Evolutionary conservation across 2,888 invertebrate species (phyloP).

Genomic region (Pycnomerus fuliginosus): DNA sequence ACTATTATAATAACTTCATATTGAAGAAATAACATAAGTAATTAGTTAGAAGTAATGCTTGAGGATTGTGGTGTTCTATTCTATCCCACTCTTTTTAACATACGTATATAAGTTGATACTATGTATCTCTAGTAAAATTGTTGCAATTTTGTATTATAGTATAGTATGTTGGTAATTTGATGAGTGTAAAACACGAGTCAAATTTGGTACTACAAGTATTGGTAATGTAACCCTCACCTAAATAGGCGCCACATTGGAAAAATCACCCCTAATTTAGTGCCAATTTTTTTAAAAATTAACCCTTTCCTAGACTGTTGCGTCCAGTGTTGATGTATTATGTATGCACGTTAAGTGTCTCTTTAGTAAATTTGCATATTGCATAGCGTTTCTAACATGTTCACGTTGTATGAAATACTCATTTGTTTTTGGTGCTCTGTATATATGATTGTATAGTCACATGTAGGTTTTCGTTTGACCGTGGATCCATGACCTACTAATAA

Average conservation of each 20-base stretch:
- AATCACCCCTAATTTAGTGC: too few species aligned
- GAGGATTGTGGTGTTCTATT: conserved; percentile 25
- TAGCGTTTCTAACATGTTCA: conserved; percentile 13
- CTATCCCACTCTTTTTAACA: conserved; percentile 12
- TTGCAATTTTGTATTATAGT: conserved; percentile 52
- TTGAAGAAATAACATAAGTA: conserved; percentile 36
- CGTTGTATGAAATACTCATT: conserved; percentile 14
- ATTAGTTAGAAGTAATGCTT: conserved; percentile 27
- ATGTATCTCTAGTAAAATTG: conserved; percentile 56
- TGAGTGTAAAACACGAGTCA: too few species aligned
- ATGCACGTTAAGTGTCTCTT: conserved; percentile 17
- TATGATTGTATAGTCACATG: conserved; percentile 5
- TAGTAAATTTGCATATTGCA: conserved; percentile 18
- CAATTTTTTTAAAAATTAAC: too few species aligned
- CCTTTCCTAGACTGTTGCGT: conserved; percentile 18
- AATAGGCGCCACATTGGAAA: too few species aligned
- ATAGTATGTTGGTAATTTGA: conserved; percentile 34
- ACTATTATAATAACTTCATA: conserved; percentile 41
- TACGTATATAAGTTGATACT: conserved; percentile 54
- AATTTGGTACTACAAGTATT: too few species aligned
- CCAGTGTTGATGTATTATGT: conserved; percentile 22
- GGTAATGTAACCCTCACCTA: too few species aligned
- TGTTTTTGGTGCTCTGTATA: conserved; percentile 16
- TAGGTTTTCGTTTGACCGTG: conserved; percentile 8
- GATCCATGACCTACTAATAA: too few species aligned